Evolutionary conservation across 2,113 vertebrate genomes (phyloP).

Genomic region (Amphiprion percula): DNA sequence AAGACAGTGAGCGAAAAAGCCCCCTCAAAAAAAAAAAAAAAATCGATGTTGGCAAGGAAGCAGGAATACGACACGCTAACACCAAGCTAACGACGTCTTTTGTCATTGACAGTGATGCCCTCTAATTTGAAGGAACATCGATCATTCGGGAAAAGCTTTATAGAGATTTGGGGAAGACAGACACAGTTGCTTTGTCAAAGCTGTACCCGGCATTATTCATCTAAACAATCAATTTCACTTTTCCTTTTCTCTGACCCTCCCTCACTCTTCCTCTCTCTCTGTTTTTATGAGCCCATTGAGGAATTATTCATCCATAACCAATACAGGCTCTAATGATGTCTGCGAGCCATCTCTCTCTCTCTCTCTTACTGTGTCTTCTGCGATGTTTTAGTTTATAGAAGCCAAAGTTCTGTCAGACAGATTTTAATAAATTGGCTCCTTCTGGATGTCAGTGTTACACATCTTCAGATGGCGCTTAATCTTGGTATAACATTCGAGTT

Average conservation of each 20-base stretch:
- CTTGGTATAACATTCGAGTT: slow-evolving; percentile 37
- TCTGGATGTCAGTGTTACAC: slow-evolving; percentile 51
- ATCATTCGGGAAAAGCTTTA: slow-evolving; percentile 27
- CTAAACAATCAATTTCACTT: slow-evolving; percentile 56
- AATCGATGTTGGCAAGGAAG: slow-evolving; percentile 38
- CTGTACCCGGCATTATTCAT: slow-evolving; percentile 38
- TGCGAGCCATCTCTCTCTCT: slow-evolving; percentile 29
- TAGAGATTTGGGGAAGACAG: slow-evolving; percentile 30
- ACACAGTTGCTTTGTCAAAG: slow-evolving; percentile 39
- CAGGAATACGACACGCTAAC: not conserved
- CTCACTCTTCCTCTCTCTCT: slow-evolving; percentile 34
- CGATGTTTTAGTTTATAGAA: slow-evolving; percentile 27
- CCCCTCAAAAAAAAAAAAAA: slow-evolving; percentile 20
- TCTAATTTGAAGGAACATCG: slow-evolving; percentile 58
- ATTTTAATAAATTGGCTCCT: slow-evolving; percentile 70
- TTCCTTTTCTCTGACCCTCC: slow-evolving; percentile 48
- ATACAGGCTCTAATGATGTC: slow-evolving; percentile 66
- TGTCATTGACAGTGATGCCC: slow-evolving; percentile 36
- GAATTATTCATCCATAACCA: slow-evolving; percentile 65
- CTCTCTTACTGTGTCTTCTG: not conserved
- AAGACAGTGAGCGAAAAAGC: not conserved
- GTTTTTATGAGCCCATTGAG: slow-evolving; percentile 60
- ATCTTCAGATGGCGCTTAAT: slow-evolving; percentile 46
- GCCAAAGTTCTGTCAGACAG: slow-evolving; percentile 39
- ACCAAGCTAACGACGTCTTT: slow-evolving; percentile 17